Conservation (phyloP, 2,797 vertebrate genomes). For the Trematomus bernacchii region DNA sequence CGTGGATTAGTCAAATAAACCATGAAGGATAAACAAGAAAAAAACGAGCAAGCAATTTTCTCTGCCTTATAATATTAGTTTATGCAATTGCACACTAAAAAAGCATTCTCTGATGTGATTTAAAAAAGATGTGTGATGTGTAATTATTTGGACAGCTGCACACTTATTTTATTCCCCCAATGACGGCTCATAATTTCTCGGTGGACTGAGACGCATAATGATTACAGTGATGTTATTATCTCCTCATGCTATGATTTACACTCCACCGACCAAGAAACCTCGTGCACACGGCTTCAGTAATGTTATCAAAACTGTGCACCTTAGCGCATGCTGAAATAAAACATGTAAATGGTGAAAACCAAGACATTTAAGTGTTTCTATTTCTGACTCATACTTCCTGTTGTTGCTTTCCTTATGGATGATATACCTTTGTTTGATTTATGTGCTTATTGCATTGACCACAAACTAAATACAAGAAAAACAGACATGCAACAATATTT, state of each 20-base stretch:
- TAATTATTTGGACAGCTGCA: conserved; percentile 39
- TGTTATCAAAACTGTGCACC: background rate
- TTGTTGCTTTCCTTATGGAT: background rate
- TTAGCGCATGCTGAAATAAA: background rate
- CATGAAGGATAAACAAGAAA: conserved; percentile 62
- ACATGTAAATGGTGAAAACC: background rate
- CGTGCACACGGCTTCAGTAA: background rate
- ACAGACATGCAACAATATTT: background rate
- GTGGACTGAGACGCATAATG: background rate
- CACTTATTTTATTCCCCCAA: conserved; percentile 39
- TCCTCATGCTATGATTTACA: background rate
- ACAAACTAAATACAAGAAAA: background rate
- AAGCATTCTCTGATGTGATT: conserved; percentile 29
- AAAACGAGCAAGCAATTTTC: conserved; percentile 44
- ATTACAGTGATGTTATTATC: conserved; percentile 9
- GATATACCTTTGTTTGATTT: background rate
- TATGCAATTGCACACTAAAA: conserved; percentile 18
- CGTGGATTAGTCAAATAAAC: conserved; percentile 72
- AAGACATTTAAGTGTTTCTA: background rate
- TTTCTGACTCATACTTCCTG: background rate
- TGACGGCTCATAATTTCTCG: conserved; percentile 21
- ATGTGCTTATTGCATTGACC: background rate
- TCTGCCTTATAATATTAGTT: conserved; percentile 41
- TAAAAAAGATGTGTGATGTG: conserved; percentile 33
- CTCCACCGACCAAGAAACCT: background rate